phyloP scores from a whole-genome alignment of 2,888 invertebrate genomes.

The Calameuta pallipes region DNA sequence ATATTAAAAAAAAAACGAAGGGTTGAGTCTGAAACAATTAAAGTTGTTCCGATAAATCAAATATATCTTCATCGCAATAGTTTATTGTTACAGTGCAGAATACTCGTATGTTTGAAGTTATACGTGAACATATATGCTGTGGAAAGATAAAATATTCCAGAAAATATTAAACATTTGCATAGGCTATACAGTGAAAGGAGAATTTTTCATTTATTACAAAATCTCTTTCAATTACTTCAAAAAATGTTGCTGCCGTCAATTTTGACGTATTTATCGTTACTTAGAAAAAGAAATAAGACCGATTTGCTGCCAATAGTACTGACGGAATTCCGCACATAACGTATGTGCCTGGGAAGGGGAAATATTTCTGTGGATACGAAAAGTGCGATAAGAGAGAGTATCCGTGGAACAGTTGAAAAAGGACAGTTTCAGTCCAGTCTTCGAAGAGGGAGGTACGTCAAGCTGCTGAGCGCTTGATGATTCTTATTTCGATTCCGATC shows the following conservation, averaged over 20 bases:
- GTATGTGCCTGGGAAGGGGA: background rate
- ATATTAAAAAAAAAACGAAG: too few relatives aligned
- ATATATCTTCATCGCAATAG: too few relatives aligned
- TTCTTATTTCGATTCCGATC: conserved; percentile 31
- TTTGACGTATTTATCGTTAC: background rate
- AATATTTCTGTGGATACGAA: background rate
- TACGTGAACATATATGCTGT: too few relatives aligned
- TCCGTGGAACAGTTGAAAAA: background rate
- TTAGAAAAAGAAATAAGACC: background rate
- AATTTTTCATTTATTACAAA: background rate
- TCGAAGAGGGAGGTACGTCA: background rate
- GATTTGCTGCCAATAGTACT: background rate
- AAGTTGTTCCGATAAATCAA: too few relatives aligned
- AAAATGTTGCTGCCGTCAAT: background rate
- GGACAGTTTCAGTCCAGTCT: background rate
- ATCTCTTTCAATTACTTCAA: background rate
- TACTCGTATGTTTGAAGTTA: too few relatives aligned
- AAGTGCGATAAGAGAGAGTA: background rate
- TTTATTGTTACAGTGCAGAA: too few relatives aligned
- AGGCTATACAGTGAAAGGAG: background rate
- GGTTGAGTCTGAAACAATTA: too few relatives aligned
- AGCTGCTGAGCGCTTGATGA: background rate
- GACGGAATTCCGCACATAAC: background rate
- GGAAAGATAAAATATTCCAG: too few relatives aligned
- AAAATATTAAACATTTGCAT: background rate